Evolutionary conservation across 2,797 vertebrate species (phyloP), one percentile per base, ranked within the genome.

Genomic region (Sylvilagus floridanus): DNA sequence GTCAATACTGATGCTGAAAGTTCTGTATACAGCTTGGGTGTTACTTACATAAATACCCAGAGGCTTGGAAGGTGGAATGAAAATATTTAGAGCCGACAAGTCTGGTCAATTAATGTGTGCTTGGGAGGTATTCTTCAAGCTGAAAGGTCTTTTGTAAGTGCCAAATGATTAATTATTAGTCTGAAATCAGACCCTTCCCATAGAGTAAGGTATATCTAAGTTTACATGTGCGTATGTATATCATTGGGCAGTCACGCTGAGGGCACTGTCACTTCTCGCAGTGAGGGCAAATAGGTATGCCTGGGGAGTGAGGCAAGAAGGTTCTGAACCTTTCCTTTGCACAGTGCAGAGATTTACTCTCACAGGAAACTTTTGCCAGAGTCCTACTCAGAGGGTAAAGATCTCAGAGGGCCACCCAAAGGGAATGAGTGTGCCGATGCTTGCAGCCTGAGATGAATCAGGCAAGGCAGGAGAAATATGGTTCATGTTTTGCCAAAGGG

Each of bases 101-200:
- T 71, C 69, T 95, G 35, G 17, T 91, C 87, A 89, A 91, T 93
- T 95, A 83, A 95, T 91, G 86, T 54, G 66, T 65, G 52, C 78
- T 97, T 96, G 32, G 68, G 92, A 94, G 71, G 54, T 79, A 63
- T 85, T 95, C 93, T 93, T 66, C 95, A 96, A 88, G 42, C 60
- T 88, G 50, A 89, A 92, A 89, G 85, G 73, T n/a, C 63, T 57
- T 83, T 75, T 37, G 0, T 63, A 84, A 77, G 47, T 83, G 62
- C 76, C 82, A 82, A 94, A 28, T 82, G 77, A 73, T 57, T 95
- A 91, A 60, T 96, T 93, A 87, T 84, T 93, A 82, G 65, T 37
- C 26, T 71, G 63, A 81, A 92, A 86, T 54, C 22, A 92, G 8
- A 81, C 68, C 28, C 57, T 75, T 50, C 4, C 37, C 52, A 54